phyloP scores from a whole-genome alignment of 2,797 vertebrate genomes.

The Thunnus albacares region DNA sequence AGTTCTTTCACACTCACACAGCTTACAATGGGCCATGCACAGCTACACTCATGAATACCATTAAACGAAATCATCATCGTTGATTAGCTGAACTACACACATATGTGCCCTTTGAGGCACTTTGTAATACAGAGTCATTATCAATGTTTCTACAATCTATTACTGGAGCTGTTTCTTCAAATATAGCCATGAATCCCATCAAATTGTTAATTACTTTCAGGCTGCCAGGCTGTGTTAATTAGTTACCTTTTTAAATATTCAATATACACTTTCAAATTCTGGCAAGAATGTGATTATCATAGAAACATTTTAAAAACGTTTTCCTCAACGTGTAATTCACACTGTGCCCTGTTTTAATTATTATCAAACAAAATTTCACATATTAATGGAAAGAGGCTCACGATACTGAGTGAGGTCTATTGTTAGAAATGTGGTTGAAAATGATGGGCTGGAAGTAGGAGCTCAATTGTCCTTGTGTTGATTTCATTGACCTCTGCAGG shows the following conservation, averaged over 20 bases:
- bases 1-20: background rate
- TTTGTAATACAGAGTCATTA: conserved; percentile 10
- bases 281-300: background rate
- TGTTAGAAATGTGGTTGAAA: conserved; percentile 15
- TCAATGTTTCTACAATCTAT: conserved; percentile 25
- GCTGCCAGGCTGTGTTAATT: conserved; percentile 12
- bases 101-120: conserved; percentile 5
- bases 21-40: background rate
- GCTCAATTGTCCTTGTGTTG: conserved; percentile 57
- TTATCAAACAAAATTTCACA: background rate
- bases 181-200: conserved; percentile 1
- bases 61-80: background rate
- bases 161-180: conserved; percentile 1
- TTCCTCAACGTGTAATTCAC: background rate
- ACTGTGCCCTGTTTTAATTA: background rate
- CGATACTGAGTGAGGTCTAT: background rate
- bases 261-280: background rate
- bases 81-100: conserved; percentile 12
- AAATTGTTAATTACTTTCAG: conserved; percentile 24
- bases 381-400: background rate
- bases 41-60: background rate
- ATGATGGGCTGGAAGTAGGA: conserved; percentile 32
- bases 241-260: conserved; percentile 3
- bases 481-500: conserved; percentile 63
- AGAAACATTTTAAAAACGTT: background rate